A percentile compares a stretch with the other conserved stretches of the same genome.
These are phyloP conservation scores for Cynopterus brachyotis DNA, from an alignment of 2,113 vertebrate species.

Conservation along the genomic window DNA sequence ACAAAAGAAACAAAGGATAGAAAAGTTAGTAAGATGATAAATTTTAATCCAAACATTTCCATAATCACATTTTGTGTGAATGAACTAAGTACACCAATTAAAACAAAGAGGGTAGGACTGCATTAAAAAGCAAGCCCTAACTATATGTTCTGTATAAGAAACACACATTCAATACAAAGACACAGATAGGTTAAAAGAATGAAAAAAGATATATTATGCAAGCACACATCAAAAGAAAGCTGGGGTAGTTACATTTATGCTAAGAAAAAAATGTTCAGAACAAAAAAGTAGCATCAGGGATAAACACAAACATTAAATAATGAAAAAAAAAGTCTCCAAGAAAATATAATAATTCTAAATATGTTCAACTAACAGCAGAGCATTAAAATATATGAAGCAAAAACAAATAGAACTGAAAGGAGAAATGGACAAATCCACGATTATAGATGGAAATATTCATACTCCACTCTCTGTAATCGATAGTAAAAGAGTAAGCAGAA, in stretches of 20 bases:
- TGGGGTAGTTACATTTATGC: not conserved
- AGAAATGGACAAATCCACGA: not conserved
- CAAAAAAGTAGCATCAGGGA: not conserved
- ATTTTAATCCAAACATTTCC: slow-evolving; percentile 12
- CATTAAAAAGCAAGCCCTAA: not conserved
- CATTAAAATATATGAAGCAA: not conserved
- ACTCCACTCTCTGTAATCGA: not conserved
- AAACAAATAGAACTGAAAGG: not conserved
- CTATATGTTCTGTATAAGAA: not conserved
- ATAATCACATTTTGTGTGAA: not conserved
- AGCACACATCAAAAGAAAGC: not conserved
- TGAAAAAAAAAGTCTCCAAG: not conserved
- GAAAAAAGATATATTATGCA: not conserved
- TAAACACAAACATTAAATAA: not conserved
- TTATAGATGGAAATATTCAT: not conserved
- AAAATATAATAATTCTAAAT: slow-evolving; percentile 9
- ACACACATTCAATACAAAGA: not conserved
- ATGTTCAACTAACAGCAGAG: not conserved
- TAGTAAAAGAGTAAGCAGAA: not conserved
- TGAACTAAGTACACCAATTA: not conserved
- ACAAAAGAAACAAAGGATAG: not conserved
- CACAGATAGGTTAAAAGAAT: not conserved
- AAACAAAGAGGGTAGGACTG: not conserved
- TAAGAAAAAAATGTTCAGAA: not conserved
- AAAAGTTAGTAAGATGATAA: not conserved